A percentile compares a stretch with the other conserved stretches of the same genome.
These are phyloP conservation scores for Cranoglanis bouderius DNA, from an alignment of 2,113 vertebrate genomes.

Conservation along the genomic window DNA sequence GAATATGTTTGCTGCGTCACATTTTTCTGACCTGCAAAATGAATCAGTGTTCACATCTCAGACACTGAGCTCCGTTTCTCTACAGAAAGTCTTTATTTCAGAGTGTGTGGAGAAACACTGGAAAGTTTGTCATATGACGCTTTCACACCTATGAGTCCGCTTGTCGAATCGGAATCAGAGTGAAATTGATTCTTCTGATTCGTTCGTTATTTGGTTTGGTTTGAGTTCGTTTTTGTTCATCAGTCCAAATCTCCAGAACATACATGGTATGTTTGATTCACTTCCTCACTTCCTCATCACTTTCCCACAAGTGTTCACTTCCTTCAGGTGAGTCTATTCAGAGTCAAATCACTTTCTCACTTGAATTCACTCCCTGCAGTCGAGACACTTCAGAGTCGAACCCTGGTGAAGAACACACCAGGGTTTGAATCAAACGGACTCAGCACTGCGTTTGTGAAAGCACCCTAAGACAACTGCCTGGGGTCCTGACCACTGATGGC, in stretches of 20 bases:
- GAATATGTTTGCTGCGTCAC: background rate
- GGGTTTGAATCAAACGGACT: background rate
- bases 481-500: background rate
- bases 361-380: background rate
- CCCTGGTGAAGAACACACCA: background rate
- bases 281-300: too few species aligned
- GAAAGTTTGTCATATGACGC: background rate
- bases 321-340: background rate
- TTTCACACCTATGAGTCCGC: background rate
- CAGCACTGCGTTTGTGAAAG: background rate
- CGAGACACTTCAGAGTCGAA: background rate
- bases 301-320: background rate
- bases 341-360: background rate
- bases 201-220: background rate
- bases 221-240: background rate
- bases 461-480: background rate
- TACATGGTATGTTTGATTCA: background rate
- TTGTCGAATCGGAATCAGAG: background rate
- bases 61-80: too few species aligned
- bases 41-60: background rate
- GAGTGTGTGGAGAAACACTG: too few species aligned
- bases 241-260: background rate
- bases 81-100: too few species aligned
- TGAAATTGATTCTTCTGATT: background rate
- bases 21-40: too few species aligned